These are phyloP conservation scores for Symphodus melops DNA, from an alignment of 2,113 vertebrate genomes.

Conservation along the genomic window DNA sequence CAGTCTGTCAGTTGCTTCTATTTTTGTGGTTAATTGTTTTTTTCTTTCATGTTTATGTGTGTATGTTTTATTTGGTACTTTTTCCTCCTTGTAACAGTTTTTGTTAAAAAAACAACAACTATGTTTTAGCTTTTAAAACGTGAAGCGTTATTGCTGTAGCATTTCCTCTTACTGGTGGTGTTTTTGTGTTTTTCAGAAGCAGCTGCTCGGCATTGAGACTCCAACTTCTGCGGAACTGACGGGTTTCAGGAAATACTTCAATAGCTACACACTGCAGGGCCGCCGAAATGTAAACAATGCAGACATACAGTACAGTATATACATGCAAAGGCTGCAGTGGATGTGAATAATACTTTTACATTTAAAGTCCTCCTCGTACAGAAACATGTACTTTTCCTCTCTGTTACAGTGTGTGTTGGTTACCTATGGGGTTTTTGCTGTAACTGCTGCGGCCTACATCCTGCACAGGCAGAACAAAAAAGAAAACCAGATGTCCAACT, in stretches of 20 bases:
- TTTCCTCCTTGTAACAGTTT: no score
- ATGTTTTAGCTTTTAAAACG: neutral
- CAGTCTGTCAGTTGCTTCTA: no score
- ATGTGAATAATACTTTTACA: neutral
- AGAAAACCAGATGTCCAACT: conserved; percentile 26
- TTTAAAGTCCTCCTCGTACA: neutral
- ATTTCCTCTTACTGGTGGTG: conserved; percentile 12
- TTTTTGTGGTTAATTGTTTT: no score
- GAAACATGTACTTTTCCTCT: neutral
- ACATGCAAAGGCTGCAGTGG: neutral
- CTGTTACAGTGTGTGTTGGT: conserved; percentile 72
- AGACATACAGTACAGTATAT: neutral
- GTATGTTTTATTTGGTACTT: no score
- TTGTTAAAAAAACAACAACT: neutral
- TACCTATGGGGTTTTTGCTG: conserved; percentile 65
- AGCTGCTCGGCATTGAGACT: conserved; percentile 68
- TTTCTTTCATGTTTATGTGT: no score
- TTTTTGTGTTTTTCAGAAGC: conserved; percentile 63
- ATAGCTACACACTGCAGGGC: conserved; percentile 74
- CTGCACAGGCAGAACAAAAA: conserved; percentile 54
- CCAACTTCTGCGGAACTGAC: conserved; percentile 62
- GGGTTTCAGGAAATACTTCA: conserved; percentile 78
- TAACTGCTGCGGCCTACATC: conserved; percentile 49
- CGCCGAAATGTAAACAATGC: conserved; percentile 67
- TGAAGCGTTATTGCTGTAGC: neutral